Percentiles rank a stretch among this genome's conserved stretches.
These are phyloP conservation scores for Falco columbarius DNA, from an alignment of 2,797 vertebrate species.

Conservation along the genomic window DNA sequence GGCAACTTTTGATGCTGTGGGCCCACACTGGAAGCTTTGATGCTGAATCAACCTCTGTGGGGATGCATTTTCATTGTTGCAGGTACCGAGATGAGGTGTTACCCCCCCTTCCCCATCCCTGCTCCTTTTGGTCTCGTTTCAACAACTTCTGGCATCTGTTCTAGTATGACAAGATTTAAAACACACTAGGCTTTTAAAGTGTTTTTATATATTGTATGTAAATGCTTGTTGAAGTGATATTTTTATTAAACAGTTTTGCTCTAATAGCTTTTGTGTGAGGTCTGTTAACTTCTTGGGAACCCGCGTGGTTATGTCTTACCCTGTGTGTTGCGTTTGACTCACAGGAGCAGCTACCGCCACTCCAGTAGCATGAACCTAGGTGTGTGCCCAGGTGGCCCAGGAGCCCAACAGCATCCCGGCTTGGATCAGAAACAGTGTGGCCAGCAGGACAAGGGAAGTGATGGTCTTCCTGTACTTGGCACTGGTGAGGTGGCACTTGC, in stretches of 20 bases:
- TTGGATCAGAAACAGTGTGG: neutral
- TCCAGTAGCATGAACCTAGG: neutral
- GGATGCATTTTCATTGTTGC: neutral
- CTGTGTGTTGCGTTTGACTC: neutral
- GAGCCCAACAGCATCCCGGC: neutral
- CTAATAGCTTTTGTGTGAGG: neutral
- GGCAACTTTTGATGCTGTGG: neutral
- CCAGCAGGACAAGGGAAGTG: neutral
- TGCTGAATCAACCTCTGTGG: neutral
- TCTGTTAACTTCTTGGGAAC: neutral
- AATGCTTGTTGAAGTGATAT: conserved; percentile 66
- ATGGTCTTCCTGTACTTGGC: neutral
- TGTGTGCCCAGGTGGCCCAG: neutral
- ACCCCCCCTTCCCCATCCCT: neutral
- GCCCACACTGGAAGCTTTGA: neutral
- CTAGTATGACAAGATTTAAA: neutral
- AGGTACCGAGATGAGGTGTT: neutral
- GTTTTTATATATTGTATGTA: conserved; percentile 69
- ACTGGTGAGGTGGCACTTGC: neutral
- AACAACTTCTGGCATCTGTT: neutral
- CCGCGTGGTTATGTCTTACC: neutral
- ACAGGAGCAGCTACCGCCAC: neutral
- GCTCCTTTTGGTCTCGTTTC: neutral
- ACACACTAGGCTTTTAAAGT: conserved; percentile 21
- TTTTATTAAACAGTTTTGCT: conserved; percentile 72